Conservation (phyloP, 2,888 invertebrate genomes). For the Branchinecta sandiegonensis region DNA sequence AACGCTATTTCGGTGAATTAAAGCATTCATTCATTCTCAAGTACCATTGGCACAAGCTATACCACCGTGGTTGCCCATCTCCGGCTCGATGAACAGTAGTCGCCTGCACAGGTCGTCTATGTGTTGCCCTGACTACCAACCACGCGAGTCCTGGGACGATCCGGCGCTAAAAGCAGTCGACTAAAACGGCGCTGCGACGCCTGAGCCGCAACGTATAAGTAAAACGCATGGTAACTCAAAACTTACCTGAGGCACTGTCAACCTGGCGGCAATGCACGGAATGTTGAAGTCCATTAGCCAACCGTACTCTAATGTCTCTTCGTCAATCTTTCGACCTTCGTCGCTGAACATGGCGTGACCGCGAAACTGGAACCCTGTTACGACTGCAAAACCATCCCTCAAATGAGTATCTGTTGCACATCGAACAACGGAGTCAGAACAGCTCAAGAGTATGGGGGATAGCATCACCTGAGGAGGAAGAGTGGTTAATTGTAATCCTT, state of each 20-base stretch:
- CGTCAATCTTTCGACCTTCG: constrained; percentile 69
- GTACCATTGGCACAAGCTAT: too few relatives aligned
- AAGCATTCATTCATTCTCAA: too few relatives aligned
- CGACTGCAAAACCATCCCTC: constrained; percentile 64
- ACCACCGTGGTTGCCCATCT: too few relatives aligned
- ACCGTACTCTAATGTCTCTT: constrained; percentile 90
- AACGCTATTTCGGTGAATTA: too few relatives aligned
- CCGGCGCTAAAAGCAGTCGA: too few relatives aligned
- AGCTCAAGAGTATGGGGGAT: constrained; percentile 71
- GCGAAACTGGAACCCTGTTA: constrained; percentile 47
- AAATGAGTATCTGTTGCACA: constrained; percentile 55
- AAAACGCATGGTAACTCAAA: neutral
- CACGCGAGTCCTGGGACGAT: too few relatives aligned
- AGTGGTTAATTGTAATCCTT: too few relatives aligned
- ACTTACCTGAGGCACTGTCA: constrained; percentile 62
- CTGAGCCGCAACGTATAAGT: too few relatives aligned
- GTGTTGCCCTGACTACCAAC: too few relatives aligned
- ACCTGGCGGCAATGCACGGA: constrained; percentile 78
- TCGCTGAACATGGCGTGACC: constrained; percentile 96
- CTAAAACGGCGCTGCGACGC: too few relatives aligned
- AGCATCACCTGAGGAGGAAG: constrained; percentile 38
- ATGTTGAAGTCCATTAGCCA: constrained; percentile 92
- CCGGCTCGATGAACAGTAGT: too few relatives aligned
- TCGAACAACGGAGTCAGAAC: constrained; percentile 52
- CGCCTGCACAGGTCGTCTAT: too few relatives aligned